phyloP scores from a whole-genome alignment of 2,113 vertebrate genomes.

The Corythornis madagascariensis region DNA sequence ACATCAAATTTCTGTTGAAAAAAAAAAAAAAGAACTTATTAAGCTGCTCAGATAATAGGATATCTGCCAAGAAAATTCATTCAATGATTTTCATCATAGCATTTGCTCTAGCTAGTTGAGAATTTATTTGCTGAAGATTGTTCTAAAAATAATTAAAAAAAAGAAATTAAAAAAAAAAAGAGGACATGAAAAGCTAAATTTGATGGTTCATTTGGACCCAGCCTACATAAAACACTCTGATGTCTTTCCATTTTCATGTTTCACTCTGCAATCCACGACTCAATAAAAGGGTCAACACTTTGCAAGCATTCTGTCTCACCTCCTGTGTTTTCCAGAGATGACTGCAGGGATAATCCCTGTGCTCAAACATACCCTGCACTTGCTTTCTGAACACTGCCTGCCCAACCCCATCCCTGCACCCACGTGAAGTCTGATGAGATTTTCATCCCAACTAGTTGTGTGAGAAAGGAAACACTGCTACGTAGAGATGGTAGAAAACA shows the following conservation, averaged over 20 bases:
- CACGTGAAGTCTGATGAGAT: neutral
- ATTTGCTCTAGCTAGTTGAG: neutral
- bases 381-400: neutral
- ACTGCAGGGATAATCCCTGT: neutral
- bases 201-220: neutral
- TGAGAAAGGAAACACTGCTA: neutral
- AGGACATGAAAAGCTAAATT: neutral
- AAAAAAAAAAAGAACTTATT: neutral
- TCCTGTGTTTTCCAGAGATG: neutral
- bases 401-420: neutral
- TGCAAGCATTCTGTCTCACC: neutral
- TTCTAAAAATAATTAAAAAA: neutral
- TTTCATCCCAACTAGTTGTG: neutral
- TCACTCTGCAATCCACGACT: neutral
- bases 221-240: neutral
- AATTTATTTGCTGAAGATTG: neutral
- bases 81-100: neutral
- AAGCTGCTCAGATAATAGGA: neutral
- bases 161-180: neutral
- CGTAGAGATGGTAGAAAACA: neutral
- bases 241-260: neutral
- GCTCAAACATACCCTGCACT: fast-evolving
- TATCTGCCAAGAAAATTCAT: neutral
- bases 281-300: neutral
- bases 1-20: neutral